phyloP scores from a whole-genome alignment of 2,888 invertebrate genomes.

The Carterocephalus palaemon region DNA sequence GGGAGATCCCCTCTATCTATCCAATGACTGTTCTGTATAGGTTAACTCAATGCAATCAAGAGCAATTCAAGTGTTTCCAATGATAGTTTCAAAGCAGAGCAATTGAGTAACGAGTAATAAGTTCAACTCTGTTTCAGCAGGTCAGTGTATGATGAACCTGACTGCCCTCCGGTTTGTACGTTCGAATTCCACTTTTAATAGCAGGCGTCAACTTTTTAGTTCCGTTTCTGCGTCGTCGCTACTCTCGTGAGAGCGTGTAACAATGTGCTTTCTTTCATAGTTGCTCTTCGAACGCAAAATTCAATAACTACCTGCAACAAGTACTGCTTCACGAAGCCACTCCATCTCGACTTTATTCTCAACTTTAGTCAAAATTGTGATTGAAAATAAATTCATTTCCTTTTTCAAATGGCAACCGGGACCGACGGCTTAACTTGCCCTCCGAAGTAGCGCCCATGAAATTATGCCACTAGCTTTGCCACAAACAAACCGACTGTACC shows the following conservation, averaged over 20 bases:
- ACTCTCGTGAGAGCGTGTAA: constrained; percentile 14
- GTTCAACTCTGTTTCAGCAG: constrained; percentile 4
- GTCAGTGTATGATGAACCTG: constrained; percentile 21
- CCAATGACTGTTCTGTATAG: too few relatives aligned
- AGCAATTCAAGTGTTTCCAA: constrained; percentile 4
- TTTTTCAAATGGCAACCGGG: too few relatives aligned
- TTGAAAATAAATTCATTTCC: too few relatives aligned
- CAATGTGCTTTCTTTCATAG: constrained; percentile 35
- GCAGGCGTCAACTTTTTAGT: constrained; percentile 48
- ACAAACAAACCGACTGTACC: too few relatives aligned
- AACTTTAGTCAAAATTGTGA: too few relatives aligned
- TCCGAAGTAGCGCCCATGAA: too few relatives aligned
- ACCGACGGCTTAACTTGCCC: too few relatives aligned
- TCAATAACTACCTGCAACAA: constrained; percentile 18
- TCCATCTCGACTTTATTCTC: constrained; percentile 5
- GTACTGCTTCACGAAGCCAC: constrained; percentile 24
- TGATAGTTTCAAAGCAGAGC: constrained; percentile 1
- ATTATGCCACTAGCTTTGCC: neutral
- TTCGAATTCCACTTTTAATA: constrained; percentile 15
- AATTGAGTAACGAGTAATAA: constrained; percentile 11
- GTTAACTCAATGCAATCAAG: too few relatives aligned
- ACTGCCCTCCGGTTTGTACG: constrained; percentile 10
- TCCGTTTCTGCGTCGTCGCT: constrained; percentile 35
- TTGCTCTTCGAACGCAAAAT: constrained; percentile 23
- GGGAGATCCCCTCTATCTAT: too few relatives aligned